Conservation (phyloP, 2,797 vertebrate genomes). For the Aphelocoma californica region DNA sequence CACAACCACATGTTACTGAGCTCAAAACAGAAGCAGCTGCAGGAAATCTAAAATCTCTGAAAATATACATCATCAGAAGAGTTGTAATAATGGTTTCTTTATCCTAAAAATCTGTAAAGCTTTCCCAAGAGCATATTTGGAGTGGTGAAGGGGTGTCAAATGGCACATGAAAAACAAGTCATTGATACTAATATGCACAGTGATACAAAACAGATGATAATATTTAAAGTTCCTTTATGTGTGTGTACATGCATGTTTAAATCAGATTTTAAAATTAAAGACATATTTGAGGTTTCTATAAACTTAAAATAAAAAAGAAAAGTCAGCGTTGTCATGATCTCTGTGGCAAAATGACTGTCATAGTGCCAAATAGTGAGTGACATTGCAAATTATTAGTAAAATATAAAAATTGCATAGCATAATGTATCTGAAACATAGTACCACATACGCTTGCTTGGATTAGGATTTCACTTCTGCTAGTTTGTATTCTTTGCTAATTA, state of each 20-base stretch:
- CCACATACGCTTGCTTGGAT: background rate
- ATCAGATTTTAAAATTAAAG: background rate
- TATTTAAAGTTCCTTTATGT: background rate
- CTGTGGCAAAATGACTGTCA: background rate
- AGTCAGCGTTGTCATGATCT: background rate
- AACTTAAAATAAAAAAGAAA: background rate
- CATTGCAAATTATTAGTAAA: background rate
- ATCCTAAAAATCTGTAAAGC: background rate
- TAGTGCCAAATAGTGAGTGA: background rate
- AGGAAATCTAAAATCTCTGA: conserved; percentile 23
- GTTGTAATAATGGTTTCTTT: background rate
- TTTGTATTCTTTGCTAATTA: conserved; percentile 45
- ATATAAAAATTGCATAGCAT: background rate
- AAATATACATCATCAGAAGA: background rate
- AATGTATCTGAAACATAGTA: background rate
- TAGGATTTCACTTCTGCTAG: conserved; percentile 8
- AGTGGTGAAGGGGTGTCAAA: background rate
- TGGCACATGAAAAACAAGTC: background rate
- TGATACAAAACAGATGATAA: background rate
- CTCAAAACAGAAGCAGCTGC: conserved; percentile 32
- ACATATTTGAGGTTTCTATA: background rate
- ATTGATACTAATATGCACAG: background rate
- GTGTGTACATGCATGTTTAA: background rate
- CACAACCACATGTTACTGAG: background rate
- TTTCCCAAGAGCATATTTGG: background rate